Evolutionary conservation across 2,888 invertebrate species (phyloP), one percentile per base, ranked within the genome.

Genomic region (Agrotis puta): DNA sequence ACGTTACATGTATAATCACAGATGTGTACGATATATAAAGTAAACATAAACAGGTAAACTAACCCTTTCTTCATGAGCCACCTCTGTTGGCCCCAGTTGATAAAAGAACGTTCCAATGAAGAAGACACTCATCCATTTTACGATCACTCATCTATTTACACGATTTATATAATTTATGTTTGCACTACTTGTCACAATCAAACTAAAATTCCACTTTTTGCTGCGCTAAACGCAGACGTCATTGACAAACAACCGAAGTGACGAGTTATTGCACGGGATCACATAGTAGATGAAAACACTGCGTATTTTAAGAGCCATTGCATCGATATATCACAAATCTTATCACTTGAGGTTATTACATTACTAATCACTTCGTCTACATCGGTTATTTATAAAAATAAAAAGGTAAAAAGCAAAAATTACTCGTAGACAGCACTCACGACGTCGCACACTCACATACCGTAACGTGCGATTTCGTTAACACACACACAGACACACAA

Each of bases 11-110:
- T 74, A 87, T 84, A 85, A 82, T 79, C 78, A 85, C 81, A 87
- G 67, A 81, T 83, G 81, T 83, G 75, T 83, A 85, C 72, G 81
- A 84, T 70, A 77, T 80, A 84, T 82, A 86, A 89, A 89, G 93
- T 93, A 93, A 93, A 93, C 93, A 93, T 92, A 94, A 93, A 94
- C 94, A 95, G 92, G 91, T 90, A 92, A 94, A 96, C 95, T 94
- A 93, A 95, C 96, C 96, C 95, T 94, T 95, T 95, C 95, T 95
- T 96, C 96, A 96, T 96, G 95, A 95, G 95, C 95, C 95, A 93
- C 91, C 94, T 94, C 92, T 92, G 92, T 92, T 93, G 92, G 94
- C 92, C 92, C 92, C 94, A 87, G 94, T 94, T 90, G 94, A 88
- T 91, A 90, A 92, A 94, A 92, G 91, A 93, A 93, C 92, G 90